Evolutionary conservation across 2,113 vertebrate species (phyloP), one percentile per base, ranked within the genome.

Genomic region (Labeo rohita): DNA sequence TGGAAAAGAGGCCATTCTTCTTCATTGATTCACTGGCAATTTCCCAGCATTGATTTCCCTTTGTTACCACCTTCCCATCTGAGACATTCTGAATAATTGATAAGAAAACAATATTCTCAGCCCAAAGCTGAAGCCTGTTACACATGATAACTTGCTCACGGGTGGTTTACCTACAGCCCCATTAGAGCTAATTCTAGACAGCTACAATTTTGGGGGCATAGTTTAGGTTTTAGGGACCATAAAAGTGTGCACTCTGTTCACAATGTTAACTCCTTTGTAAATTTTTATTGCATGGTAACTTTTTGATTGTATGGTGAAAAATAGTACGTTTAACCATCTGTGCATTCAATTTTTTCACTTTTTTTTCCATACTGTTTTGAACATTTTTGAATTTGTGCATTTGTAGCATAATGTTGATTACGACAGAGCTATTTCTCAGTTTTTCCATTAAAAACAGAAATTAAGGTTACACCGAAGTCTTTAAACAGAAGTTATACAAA

Each of bases 11-110:
- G 28, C 28, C 28, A 65, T 82, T 85, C 68, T 16, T 85, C 61
- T 61, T 34, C 61, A 85, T 85, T 85, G 88, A 89, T 85, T 89
- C 80, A 56, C 81, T 84, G 39, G 80, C 81, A 88, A 85, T 88
- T 89, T 84, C 77, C 43, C 74, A 65, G 73, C 79, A 90, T 59
- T 91, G 91, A 92, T 90, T 91, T 87, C 79, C 75, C 68, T 81
- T 47, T 63, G 47, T 88, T 86, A 75, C 83, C 85, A 84, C 84
- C 18, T 84, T 86, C 74, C 43, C 74, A 83, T 85, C 84, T 82
- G 73, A 75, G 9, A 77, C 84, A 83, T 87, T 88, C 86, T 83
- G 82, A 82, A 91, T 87, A 56, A 89, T 88, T 90, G 86, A 87
- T 73, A 73, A 84, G 79, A 49, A 86, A 74, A 45, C 81, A 28